Base-by-base conservation (phyloP, 2,113 vertebrate genomes). In the Cheirogaleus medius region DNA sequence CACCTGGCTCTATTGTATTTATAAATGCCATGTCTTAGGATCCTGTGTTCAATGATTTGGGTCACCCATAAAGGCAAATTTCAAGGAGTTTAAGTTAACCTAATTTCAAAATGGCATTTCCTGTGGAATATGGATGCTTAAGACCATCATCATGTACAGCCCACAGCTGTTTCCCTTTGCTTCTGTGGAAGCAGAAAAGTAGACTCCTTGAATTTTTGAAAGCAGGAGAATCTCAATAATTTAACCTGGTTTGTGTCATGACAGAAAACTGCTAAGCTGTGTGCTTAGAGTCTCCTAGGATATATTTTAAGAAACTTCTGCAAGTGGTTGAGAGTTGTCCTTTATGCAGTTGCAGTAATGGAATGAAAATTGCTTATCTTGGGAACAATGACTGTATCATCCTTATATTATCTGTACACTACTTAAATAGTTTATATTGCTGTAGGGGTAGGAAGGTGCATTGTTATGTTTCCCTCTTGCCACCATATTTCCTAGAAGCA, bases 21-120 rank as follows among this genome's bases (percentile, higher is more conserved):
- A 69, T 64, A 42, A 84, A 44, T 8, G 56, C 80, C 52, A 37
- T 49, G 8, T 82, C 32, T 44, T 49, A 76, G 14, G 1, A 15
- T 96, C 64, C 85, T 84, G 6, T 27, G 0, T 66, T 74, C 66
- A 95, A 58, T 64, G 39, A 94, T 68, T 89, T 85, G 13, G 68
- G 96, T 97, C 93, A 97, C 23, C 69, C 89, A 64, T 73, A 90
- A 97, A 98, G 66, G 56, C 1, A 96, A 54, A 86, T 95, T 78
- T 93, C 69, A 91, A 98, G 23, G 29, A 44, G 29, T 95, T 93
- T 96, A 95, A 88, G 42, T 93, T 95, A 93, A 92, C 73, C n/a
- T 83, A 96, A 98, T 91, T 96, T n/a, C 42, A n/a, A 25, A 86
- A 92, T 39, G 1, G 8, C 39, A 91, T 80, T 98, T 97, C 34